Percentiles rank a stretch among this genome's conserved stretches.
These are phyloP conservation scores for Harpagifer antarcticus DNA, from an alignment of 2,797 vertebrate species.

Conservation along the genomic window DNA sequence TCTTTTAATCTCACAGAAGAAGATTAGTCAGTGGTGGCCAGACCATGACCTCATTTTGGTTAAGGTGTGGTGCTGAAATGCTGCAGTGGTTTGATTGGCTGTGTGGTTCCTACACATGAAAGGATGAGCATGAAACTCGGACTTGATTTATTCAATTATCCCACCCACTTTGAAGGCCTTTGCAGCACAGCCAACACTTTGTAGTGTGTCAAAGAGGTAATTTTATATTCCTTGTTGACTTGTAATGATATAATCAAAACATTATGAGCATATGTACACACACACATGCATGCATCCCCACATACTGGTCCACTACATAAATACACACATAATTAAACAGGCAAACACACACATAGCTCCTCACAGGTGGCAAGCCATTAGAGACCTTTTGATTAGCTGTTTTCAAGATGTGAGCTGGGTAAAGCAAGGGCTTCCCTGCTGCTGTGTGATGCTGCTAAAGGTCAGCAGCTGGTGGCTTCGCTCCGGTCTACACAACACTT, in stretches of 20 bases:
- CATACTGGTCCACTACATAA: conserved; percentile 17
- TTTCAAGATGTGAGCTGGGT: conserved; percentile 76
- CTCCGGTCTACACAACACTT: conserved; percentile 38
- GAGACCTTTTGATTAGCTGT: conserved; percentile 77
- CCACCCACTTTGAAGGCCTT: conserved; percentile 56
- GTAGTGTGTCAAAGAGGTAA: conserved; percentile 66
- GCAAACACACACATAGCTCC: conserved; percentile 27
- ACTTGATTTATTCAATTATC: conserved; percentile 62
- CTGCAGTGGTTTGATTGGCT: conserved; percentile 16
- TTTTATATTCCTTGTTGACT: conserved; percentile 63
- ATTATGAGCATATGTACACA: conserved; percentile 15
- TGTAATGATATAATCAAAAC: conserved; percentile 49
- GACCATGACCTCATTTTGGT: conserved; percentile 40
- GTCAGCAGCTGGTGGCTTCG: conserved; percentile 76
- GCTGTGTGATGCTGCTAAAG: conserved; percentile 72
- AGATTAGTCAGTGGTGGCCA: conserved; percentile 20
- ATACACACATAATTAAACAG: conserved; percentile 32
- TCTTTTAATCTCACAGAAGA: conserved; percentile 17
- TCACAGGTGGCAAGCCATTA: conserved; percentile 68
- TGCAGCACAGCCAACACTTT: conserved; percentile 51
- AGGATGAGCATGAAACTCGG: conserved; percentile 48
- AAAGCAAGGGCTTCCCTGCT: conserved; percentile 67
- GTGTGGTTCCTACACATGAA: conserved; percentile 61
- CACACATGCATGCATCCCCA: conserved; percentile 1
- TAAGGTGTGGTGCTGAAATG: conserved; percentile 37